Evolutionary conservation across 2,113 vertebrate genomes (phyloP).

Genomic region (Butorides virescens): DNA sequence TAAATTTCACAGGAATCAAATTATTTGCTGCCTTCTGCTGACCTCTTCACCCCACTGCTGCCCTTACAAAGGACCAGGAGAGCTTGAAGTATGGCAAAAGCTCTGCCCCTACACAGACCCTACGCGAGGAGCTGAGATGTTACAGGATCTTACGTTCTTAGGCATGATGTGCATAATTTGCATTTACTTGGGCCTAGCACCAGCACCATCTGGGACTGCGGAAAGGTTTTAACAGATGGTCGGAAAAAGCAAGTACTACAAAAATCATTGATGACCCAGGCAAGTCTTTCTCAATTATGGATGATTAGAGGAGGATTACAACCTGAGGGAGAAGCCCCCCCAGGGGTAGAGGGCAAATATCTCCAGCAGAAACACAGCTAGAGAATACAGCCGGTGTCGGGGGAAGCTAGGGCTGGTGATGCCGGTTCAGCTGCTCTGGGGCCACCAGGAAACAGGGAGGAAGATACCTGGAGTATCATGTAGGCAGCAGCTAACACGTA

Average conservation of each 20-base stretch:
- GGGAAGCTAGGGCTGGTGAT: background rate
- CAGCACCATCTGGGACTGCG: background rate
- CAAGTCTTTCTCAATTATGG: background rate
- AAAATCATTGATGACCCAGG: background rate
- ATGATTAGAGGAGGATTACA: background rate
- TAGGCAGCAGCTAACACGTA: background rate
- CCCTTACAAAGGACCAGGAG: background rate
- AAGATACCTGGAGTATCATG: background rate
- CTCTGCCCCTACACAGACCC: background rate
- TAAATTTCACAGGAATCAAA: background rate
- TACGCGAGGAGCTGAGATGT: background rate
- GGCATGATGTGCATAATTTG: background rate
- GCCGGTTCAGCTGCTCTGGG: background rate
- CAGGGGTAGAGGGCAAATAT: background rate
- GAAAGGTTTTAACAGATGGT: background rate
- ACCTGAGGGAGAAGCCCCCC: background rate
- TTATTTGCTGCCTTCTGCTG: background rate
- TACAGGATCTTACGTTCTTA: background rate
- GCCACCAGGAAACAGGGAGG: background rate
- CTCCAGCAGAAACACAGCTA: background rate
- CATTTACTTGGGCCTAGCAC: background rate
- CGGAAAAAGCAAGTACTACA: background rate
- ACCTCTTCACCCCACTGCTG: background rate
- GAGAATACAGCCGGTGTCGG: too few relatives aligned
- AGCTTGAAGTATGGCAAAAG: background rate